Conservation (phyloP, 2,797 vertebrate species). For the Channallabes apus region DNA sequence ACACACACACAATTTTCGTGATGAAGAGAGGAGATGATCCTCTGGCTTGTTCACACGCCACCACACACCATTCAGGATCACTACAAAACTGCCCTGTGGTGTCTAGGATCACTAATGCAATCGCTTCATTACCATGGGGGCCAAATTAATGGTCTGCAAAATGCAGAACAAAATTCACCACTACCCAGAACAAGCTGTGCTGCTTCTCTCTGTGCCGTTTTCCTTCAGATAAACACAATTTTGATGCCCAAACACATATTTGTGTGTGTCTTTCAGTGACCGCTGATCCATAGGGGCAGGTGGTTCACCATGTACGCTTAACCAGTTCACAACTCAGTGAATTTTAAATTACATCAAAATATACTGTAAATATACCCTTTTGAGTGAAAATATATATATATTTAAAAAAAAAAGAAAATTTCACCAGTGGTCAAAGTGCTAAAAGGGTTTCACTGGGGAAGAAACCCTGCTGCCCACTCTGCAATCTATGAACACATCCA, state of each 20-base stretch:
- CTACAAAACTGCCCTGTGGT: constrained; percentile 43
- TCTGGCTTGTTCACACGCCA: constrained; percentile 37
- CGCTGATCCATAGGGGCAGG: not conserved
- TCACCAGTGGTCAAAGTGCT: not conserved
- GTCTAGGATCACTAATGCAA: constrained; percentile 46
- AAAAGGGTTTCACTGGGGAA: not conserved
- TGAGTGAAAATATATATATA: too few species aligned
- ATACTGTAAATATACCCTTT: not conserved
- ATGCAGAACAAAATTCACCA: constrained; percentile 36
- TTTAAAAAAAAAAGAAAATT: too few species aligned
- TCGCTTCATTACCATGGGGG: constrained; percentile 35
- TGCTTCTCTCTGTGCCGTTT: not conserved
- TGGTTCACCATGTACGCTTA: not conserved
- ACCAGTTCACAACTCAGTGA: not conserved
- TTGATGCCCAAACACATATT: not conserved
- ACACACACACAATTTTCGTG: constrained; percentile 21
- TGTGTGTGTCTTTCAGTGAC: not conserved
- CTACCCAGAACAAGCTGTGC: constrained; percentile 9
- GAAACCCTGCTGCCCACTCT: not conserved
- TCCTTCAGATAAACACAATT: constrained; percentile 14
- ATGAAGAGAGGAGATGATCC: constrained; percentile 34
- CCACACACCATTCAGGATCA: constrained; percentile 38
- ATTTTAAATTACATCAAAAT: not conserved
- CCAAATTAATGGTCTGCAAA: constrained; percentile 38
- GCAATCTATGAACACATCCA: not conserved